Base-by-base conservation (phyloP, 1,140 invertebrate species). In the Pectinophora gossypiella region DNA sequence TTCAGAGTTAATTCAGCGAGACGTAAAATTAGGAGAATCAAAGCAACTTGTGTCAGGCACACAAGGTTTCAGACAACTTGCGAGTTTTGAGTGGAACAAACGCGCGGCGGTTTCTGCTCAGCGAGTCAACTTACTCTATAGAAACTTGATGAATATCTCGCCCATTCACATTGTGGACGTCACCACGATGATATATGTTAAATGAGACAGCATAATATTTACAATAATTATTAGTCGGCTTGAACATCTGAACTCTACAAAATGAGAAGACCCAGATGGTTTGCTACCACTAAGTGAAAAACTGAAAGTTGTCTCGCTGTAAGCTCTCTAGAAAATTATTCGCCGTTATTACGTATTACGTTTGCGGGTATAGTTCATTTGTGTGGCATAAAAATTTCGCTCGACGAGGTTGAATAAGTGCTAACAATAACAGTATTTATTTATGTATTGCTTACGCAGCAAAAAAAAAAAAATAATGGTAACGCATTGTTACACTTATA, bases 1-100 rank as follows among this genome's bases (percentile, higher is more conserved):
- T 46, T 64, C 58, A 52, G 54, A 64, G 64, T 61, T 64, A 54
- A 69, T 68, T 63, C 61, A 70, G 60, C 62, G 61, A 64, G 36
- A 63, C 65, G 64, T 69, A 52, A 69, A 73, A 75, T 73, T 75
- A 61, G 61, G 61, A 21, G 61, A 72, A 71, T 77, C 64, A 72
- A 71, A 71, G 62, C 65, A 60, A 63, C 52, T 66, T 49, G 54
- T 59, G 61, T 72, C 64, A n/a, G 2, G 27, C 27, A 12, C 9
- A 32, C 27, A 23, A 23, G 22, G 4, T 23, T 10, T 23, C 22
- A 6, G 19, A 43, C 40, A 43, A 43, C 40, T 19, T 43, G 40
- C 4, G 4, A 19, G 4, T 43, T 19, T 43, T n/a, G n/a, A n/a
- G n/a, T n/a, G n/a, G n/a, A n/a, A n/a, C n/a, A n/a, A n/a, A n/a